Percentiles rank a stretch among this genome's conserved stretches.
Conservation (phyloP, 2,113 vertebrate species). For the Anguilla japonica region DNA sequence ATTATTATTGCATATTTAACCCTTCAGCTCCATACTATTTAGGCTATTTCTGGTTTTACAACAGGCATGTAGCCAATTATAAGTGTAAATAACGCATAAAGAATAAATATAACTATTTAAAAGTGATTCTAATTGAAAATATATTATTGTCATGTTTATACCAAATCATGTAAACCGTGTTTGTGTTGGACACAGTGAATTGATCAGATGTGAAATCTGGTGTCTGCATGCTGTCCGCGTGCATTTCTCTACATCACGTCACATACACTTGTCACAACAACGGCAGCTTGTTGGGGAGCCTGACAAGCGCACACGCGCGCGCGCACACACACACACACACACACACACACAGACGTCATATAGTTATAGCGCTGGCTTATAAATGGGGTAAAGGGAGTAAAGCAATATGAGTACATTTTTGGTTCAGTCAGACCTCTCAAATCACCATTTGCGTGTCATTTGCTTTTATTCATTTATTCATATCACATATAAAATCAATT, state of each 20-base stretch:
- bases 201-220: conserved; percentile 18
- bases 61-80: background rate
- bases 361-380: background rate
- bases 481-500: background rate
- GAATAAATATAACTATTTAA: background rate
- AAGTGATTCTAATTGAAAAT: background rate
- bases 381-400: background rate
- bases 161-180: background rate
- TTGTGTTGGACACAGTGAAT: conserved; percentile 9
- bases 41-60: background rate
- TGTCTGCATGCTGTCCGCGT: background rate
- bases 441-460: background rate
- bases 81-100: background rate
- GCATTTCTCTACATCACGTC: conserved; percentile 12
- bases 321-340: background rate
- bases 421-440: background rate
- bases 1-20: background rate
- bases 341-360: background rate
- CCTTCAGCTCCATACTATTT: background rate
- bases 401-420: background rate
- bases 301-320: background rate
- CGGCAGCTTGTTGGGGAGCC: conserved; percentile 10
- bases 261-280: conserved; percentile 9
- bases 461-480: background rate
- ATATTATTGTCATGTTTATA: background rate